Base-by-base conservation (phyloP, 1,140 invertebrate species). In the Gryllus bimaculatus region DNA sequence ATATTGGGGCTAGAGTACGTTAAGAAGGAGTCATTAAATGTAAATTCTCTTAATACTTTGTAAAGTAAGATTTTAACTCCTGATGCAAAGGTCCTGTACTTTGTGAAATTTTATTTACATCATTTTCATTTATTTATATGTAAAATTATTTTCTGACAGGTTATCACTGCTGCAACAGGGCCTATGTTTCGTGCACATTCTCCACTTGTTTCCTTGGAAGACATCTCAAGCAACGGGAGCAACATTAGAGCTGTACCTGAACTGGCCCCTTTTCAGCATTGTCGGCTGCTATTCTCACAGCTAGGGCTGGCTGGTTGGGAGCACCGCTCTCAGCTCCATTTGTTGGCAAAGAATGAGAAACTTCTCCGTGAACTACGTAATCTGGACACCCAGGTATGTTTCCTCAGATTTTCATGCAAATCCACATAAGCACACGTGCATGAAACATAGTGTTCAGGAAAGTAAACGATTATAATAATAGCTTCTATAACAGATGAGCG, bases 221-320 rank as follows among this genome's bases (percentile, higher is more conserved):
- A 66, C 54, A 7, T 66, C 2, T 66, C 54, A 66, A 7, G 10
- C 18, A 18, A 3, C 18, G 54, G 54, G 10, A 18, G 54, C 54
- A 66, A 7, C 54, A 3, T 66, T 1, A 13, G 54, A 13, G 54
- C 10, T 13, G 10, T 84, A 18, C 76, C 80, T 73, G 87, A 88
- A 13, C 87, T 88, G 48, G 89, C 90, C 8, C 88, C 89, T 26
- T 96, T 96, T 86, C 92, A 95, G 83, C 92, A 95, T 84, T 96
- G 95, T 85, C 90, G 96, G 13, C 87, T 96, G 81, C 86, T 98
- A 0, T 93, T 98, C 81, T 94, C 96, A 74, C 97, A 98, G 83
- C 86, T 98, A 77, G 97, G 97, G 8, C 88, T 97, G 8, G 90
- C 95, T 15, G 93, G 94, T 3, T 98, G 96, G 92, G 95, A 98